These are phyloP conservation scores for Drymodes brunneopygia DNA, from an alignment of 2,113 vertebrate species.

Conservation along the genomic window DNA sequence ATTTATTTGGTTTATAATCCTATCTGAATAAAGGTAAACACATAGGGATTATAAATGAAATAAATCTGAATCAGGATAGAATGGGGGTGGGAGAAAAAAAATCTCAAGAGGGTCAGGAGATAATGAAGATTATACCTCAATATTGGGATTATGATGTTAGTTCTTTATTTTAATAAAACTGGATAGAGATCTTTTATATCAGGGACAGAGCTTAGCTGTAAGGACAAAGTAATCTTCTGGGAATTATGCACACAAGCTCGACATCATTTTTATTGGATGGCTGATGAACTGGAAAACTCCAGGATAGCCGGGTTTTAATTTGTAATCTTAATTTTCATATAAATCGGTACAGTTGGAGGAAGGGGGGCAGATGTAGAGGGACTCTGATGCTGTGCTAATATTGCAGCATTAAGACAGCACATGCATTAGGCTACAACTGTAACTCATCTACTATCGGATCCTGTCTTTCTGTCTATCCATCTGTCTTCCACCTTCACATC, in stretches of 20 bases:
- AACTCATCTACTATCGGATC: constrained; percentile 61
- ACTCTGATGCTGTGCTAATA: constrained; percentile 55
- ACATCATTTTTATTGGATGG: constrained; percentile 81
- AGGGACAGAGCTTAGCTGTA: constrained; percentile 81
- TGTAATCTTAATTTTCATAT: constrained; percentile 87
- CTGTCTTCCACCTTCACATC: constrained; percentile 65
- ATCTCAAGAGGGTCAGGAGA: constrained; percentile 78
- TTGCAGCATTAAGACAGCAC: constrained; percentile 60
- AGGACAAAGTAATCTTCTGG: constrained; percentile 82
- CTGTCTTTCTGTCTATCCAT: constrained; percentile 65
- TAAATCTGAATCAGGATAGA: constrained; percentile 76
- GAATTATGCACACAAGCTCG: constrained; percentile 79
- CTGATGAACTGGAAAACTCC: constrained; percentile 82
- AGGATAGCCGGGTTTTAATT: constrained; percentile 79
- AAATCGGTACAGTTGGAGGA: constrained; percentile 74
- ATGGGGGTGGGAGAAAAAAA: constrained; percentile 46
- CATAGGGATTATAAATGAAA: constrained; percentile 79
- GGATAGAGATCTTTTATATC: constrained; percentile 84
- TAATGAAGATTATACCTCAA: constrained; percentile 84
- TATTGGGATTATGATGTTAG: constrained; percentile 85
- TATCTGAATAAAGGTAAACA: constrained; percentile 80
- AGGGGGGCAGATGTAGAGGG: constrained; percentile 32
- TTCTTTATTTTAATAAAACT: constrained; percentile 86
- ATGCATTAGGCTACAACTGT: constrained; percentile 33
- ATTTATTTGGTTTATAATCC: constrained; percentile 72